A percentile compares a stretch with the other conserved stretches of the same genome.
These are phyloP conservation scores for Drosophila ficusphila DNA, from an alignment of 1,140 invertebrate species.

Conservation along the genomic window DNA sequence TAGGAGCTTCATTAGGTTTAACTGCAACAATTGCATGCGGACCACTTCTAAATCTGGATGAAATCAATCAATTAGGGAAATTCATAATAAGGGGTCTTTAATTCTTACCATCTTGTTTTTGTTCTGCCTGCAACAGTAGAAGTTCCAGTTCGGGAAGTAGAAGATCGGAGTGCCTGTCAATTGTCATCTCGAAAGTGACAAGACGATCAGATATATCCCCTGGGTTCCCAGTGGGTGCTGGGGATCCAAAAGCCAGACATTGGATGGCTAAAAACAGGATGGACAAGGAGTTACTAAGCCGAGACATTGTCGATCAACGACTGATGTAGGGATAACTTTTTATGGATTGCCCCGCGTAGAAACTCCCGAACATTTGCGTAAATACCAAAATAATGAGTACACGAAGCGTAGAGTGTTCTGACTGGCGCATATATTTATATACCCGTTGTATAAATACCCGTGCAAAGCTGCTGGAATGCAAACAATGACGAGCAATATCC, in stretches of 20 bases:
- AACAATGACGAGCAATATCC: constrained; percentile 23
- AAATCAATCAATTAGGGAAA: neutral
- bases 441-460: constrained; percentile 9
- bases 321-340: neutral
- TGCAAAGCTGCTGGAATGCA: neutral
- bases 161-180: neutral
- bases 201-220: neutral
- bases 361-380: constrained; percentile 31
- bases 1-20: constrained; percentile 61
- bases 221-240: neutral
- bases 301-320: constrained; percentile 3
- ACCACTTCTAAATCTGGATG: constrained; percentile 17
- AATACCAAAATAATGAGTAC: constrained; percentile 29
- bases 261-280: neutral
- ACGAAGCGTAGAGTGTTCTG: neutral
- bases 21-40: constrained; percentile 53
- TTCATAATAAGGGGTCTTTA: too few relatives aligned
- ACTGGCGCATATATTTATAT: constrained; percentile 22
- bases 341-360: neutral
- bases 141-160: constrained; percentile 13
- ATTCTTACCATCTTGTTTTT: constrained; percentile 28
- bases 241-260: neutral
- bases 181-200: neutral
- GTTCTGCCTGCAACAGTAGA: constrained; percentile 4
- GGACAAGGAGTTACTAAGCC: neutral